A percentile compares a stretch with the other conserved stretches of the same genome.
phyloP scores from a whole-genome alignment of 2,113 vertebrate genomes.

The Ranitomeya imitator region DNA sequence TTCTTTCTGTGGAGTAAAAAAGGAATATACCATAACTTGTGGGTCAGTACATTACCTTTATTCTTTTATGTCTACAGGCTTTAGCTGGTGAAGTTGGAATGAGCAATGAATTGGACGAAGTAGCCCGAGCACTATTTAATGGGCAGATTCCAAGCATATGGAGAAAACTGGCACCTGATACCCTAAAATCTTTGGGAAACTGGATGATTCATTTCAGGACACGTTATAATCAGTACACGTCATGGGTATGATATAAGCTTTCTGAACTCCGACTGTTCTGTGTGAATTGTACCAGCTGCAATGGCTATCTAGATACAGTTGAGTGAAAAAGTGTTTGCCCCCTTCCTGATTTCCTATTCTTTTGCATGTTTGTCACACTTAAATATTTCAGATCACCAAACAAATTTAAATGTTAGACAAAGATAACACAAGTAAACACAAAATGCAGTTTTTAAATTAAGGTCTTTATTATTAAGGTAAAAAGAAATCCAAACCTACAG shows the following conservation, averaged over 20 bases:
- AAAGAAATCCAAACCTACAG: too few relatives aligned
- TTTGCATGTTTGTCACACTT: too few relatives aligned
- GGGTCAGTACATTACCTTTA: not conserved
- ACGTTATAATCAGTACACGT: slow-evolving; percentile 83
- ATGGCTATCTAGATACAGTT: not conserved
- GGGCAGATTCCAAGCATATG: slow-evolving; percentile 89
- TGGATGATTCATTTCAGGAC: slow-evolving; percentile 90
- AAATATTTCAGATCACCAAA: too few relatives aligned
- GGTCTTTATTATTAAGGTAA: too few relatives aligned
- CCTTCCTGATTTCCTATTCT: too few relatives aligned
- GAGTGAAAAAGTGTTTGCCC: too few relatives aligned
- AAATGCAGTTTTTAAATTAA: too few relatives aligned
- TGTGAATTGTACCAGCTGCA: not conserved
- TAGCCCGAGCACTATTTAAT: slow-evolving; percentile 85
- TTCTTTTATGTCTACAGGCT: slow-evolving; percentile 72
- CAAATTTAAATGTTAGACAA: too few relatives aligned
- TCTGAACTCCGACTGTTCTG: not conserved
- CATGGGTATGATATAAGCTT: slow-evolving; percentile 77
- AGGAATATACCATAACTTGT: not conserved
- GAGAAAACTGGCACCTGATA: slow-evolving; percentile 89
- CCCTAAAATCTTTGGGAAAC: slow-evolving; percentile 87
- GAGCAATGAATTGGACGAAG: slow-evolving; percentile 91
- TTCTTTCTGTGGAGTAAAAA: not conserved
- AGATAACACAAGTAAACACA: too few relatives aligned
- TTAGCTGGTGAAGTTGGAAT: slow-evolving; percentile 94